phyloP scores from a whole-genome alignment of 2,113 vertebrate genomes.

The Hippocampus mohnikei region DNA sequence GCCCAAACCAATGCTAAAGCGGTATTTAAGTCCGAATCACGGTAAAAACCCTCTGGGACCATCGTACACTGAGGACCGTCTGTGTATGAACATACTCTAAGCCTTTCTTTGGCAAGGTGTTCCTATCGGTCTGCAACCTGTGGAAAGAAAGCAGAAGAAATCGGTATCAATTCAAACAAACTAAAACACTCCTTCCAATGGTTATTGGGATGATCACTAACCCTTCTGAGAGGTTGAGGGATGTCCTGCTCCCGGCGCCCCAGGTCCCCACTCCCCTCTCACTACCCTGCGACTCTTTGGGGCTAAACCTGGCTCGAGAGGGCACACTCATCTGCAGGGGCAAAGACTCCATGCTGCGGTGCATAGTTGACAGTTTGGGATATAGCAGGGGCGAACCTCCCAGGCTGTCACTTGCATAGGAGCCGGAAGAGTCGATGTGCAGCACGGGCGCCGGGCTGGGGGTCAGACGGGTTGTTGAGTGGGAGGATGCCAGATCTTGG shows the following conservation, averaged over 20 bases:
- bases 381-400: constrained; percentile 85
- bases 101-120: constrained; percentile 92
- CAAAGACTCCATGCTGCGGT: constrained; percentile 95
- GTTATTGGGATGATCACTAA: constrained; percentile 12
- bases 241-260: constrained; percentile 67
- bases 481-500: constrained; percentile 76
- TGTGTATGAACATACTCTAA: constrained; percentile 77
- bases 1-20: not conserved
- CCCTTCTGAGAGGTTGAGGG: constrained; percentile 67
- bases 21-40: not conserved
- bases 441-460: constrained; percentile 94
- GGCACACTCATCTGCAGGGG: constrained; percentile 93
- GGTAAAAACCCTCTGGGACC: not conserved
- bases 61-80: not conserved
- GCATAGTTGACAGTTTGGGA: constrained; percentile 85
- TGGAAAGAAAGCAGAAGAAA: constrained; percentile 10
- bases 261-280: constrained; percentile 67
- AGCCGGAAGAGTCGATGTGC: constrained; percentile 90
- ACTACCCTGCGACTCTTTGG: constrained; percentile 47
- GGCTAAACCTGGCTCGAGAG: constrained; percentile 66
- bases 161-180: not conserved
- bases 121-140: constrained; percentile 86
- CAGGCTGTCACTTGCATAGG: constrained; percentile 83
- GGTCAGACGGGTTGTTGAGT: constrained; percentile 73
- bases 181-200: not conserved